phyloP scores from a whole-genome alignment of 2,113 vertebrate genomes.

The Diadophis punctatus region DNA sequence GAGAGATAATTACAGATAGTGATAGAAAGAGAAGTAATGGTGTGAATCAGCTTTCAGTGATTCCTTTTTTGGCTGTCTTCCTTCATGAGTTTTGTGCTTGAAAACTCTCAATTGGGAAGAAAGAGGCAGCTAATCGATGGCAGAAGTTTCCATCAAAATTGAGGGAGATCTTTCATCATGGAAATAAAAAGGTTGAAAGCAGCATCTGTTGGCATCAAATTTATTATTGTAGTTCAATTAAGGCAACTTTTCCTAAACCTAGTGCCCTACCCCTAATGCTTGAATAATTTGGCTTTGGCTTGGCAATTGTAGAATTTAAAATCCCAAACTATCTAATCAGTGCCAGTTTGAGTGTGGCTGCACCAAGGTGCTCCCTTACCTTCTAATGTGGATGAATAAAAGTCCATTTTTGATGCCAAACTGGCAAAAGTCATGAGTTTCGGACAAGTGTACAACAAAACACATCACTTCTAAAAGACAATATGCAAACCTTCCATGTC shows the following conservation, averaged over 20 bases:
- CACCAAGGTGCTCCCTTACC: not conserved
- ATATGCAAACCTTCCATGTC: not conserved
- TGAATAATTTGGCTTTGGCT: not conserved
- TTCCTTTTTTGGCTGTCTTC: not conserved
- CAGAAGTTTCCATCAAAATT: not conserved
- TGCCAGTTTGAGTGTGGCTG: not conserved
- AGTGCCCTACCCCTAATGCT: not conserved
- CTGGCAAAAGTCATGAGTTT: not conserved
- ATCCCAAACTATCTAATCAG: not conserved
- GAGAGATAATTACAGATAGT: not conserved
- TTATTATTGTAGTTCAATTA: not conserved
- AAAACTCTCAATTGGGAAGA: not conserved
- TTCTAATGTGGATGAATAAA: not conserved
- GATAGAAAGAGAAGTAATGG: not conserved
- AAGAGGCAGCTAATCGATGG: not conserved
- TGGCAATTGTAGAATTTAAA: not conserved
- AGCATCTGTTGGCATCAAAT: not conserved
- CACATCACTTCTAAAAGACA: not conserved
- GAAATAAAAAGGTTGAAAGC: not conserved
- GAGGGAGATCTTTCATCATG: not conserved
- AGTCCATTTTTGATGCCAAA: not conserved
- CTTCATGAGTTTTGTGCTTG: not conserved
- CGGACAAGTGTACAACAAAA: not conserved
- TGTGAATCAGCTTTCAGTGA: not conserved
- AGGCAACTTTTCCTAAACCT: not conserved